Evolutionary conservation across 2,797 vertebrate species (phyloP).

Genomic region (Thalassophryne amazonica): DNA sequence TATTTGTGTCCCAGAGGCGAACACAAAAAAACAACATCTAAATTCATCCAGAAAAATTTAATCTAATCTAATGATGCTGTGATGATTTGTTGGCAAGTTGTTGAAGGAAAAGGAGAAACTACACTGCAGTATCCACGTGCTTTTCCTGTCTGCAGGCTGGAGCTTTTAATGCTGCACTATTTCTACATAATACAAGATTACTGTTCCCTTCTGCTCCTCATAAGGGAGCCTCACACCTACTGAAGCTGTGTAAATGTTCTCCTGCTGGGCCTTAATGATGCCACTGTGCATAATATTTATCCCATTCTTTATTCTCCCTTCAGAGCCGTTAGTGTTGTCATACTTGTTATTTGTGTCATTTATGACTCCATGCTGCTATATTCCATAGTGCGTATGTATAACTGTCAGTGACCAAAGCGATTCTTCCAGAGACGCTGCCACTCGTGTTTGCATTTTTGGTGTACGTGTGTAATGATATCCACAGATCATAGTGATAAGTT

Average conservation of each 20-base stretch:
- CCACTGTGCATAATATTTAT: neutral
- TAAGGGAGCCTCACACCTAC: neutral
- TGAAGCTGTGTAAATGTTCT: neutral
- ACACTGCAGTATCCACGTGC: neutral
- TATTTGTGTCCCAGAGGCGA: neutral
- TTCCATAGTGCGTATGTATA: conserved; percentile 1
- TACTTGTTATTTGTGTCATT: conserved; percentile 1
- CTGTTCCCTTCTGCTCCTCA: neutral
- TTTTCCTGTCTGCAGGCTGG: too few relatives aligned
- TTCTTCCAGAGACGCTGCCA: neutral
- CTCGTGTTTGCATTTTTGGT: conserved; percentile 20
- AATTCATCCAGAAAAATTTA: too few relatives aligned
- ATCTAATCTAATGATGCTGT: neutral
- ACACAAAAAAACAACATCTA: too few relatives aligned
- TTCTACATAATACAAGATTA: too few relatives aligned
- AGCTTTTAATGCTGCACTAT: too few relatives aligned
- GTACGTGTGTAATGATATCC: too few relatives aligned
- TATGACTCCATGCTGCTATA: conserved; percentile 4
- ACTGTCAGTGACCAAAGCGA: too few relatives aligned
- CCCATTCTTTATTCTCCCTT: conserved; percentile 9
- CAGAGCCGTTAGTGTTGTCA: conserved; percentile 1
- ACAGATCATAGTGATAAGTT: neutral
- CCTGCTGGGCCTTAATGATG: conserved; percentile 4
- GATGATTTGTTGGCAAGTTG: neutral
- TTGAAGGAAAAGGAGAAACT: neutral